Base-by-base conservation (phyloP, 2,113 vertebrate genomes). In the Cheilinus undulatus region DNA sequence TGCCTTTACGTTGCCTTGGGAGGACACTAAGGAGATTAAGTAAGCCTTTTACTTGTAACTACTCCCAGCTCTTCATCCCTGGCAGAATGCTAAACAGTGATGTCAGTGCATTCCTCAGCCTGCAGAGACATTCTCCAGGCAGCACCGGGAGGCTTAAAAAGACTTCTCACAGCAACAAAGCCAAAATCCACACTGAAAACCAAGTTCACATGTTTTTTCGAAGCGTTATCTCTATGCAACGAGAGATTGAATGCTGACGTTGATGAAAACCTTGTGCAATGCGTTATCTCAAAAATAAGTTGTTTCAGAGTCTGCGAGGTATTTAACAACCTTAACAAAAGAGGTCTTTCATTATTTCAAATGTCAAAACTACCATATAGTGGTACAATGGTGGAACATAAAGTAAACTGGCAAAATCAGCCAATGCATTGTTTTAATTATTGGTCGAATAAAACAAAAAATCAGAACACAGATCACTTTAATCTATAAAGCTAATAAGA, bases 21-120 rank as follows among this genome's bases (percentile, higher is more conserved):
- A 84, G 84, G 84, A 84, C 73, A 52, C 58, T 22, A 72, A 77
- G 54, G 60, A 60, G 71, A 69, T 81, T 73, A n/a, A 69, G 69
- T 73, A 64, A 50, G 32, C 53, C 75, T 67, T 69, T 53, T 48
- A 45, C 71, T 19, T 60, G 52, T 12, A 64, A 69, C 59, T 73
- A 78, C 75, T 85, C 80, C 85, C 82, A 63, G 14, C 59, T 60
- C 64, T n/a, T 57, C 52, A 43, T 59, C 11, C 10, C 76, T 85
- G 83, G 80, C 80, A 82, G 75, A 78, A 36, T 30, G 60, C 77
- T 82, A 59, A 83, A 78, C 74, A 71, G 67, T 86, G 85, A 91
- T 88, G 88, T 89, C 83, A 91, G 53, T 63, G 86, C 88, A 91
- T 89, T 91, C 89, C 86, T 83, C 19, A 9, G 72, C 62, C 85